Percentiles rank a stretch among this genome's conserved stretches.
Evolutionary conservation across 2,888 invertebrate species (phyloP).

Genomic region (Pachymerium ferrugineum): DNA sequence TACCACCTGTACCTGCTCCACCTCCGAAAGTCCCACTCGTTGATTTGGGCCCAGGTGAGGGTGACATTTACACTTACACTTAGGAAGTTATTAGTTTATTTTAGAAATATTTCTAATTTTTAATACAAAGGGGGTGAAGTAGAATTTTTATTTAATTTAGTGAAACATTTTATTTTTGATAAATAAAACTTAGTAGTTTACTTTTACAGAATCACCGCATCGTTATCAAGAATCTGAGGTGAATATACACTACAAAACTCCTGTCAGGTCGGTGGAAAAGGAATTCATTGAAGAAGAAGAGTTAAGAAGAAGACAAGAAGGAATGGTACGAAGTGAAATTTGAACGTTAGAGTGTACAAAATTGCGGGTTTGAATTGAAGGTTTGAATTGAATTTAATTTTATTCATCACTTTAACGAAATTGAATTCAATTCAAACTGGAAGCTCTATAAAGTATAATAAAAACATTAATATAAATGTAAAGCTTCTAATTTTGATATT

Average conservation of each 20-base stretch:
- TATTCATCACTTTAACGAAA: too few species aligned
- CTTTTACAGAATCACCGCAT: conserved; percentile 69
- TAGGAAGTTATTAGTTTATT: too few species aligned
- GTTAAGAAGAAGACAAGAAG: conserved; percentile 76
- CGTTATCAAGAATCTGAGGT: conserved; percentile 88
- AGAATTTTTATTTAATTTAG: neutral
- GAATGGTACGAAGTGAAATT: conserved; percentile 68
- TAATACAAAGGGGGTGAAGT: neutral
- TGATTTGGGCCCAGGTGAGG: conserved; percentile 32
- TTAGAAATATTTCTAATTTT: too few species aligned
- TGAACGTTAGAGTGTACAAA: neutral
- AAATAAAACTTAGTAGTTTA: neutral
- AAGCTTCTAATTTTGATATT: too few species aligned
- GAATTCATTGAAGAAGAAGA: conserved; percentile 73
- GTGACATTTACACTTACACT: too few species aligned
- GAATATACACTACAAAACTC: conserved; percentile 87
- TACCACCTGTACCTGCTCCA: conserved; percentile 32
- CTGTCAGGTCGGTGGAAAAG: conserved; percentile 79
- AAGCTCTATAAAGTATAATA: neutral
- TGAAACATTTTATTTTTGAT: neutral
- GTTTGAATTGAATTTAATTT: too few species aligned
- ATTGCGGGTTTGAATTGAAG: too few species aligned
- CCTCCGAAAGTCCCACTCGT: conserved; percentile 37
- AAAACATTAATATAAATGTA: too few species aligned
- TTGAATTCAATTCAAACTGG: too few species aligned